Base-by-base conservation (phyloP, 2,113 vertebrate species). In the Lasiurus borealis region DNA sequence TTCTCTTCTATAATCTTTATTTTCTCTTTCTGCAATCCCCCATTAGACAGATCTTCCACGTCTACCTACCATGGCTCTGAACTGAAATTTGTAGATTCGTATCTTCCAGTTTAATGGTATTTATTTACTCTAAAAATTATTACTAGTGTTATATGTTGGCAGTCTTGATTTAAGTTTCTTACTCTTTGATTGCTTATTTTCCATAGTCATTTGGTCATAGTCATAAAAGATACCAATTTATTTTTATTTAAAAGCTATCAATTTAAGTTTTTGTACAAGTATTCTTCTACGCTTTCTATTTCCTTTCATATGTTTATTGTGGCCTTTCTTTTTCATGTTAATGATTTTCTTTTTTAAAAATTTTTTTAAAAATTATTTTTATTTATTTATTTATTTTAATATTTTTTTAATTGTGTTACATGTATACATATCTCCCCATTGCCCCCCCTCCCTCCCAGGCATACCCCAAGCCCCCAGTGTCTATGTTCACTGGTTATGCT, bases 51-150 rank as follows among this genome's bases (percentile, higher is more conserved):
- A 72, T 73, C 40, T 19, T 27, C 15, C 75, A 11, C 15, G 36
- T 71, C 16, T 36, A 25, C 31, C 23, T 52, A 12, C 6, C 57
- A 15, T 31, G 16, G 8, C 34, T 84, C 44, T 87, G 13, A 85
- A 91, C 4, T 72, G 82, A 87, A 93, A 76, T 80, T 34, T 36
- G 2, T 50, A 31, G 29, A 72, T 13, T 84, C 76, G 66, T 66
- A 10, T 72, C 68, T 81, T 90, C 18, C 21, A 84, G 18, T 71
- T 72, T 81, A 50, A 2, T 92, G 78, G n/a, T 46, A 54, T 34
- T 71, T 71, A 83, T 93, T 91, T 59, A 91, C 27, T 81, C 25
- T 50, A 75, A 83, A 89, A 73, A 66, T 36, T 73, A 12, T 52
- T 73, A 23, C 0, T 72, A 15, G 25, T 69, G 34, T 52, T 59